phyloP scores from a whole-genome alignment of 2,888 invertebrate genomes.

The Pocota personata region DNA sequence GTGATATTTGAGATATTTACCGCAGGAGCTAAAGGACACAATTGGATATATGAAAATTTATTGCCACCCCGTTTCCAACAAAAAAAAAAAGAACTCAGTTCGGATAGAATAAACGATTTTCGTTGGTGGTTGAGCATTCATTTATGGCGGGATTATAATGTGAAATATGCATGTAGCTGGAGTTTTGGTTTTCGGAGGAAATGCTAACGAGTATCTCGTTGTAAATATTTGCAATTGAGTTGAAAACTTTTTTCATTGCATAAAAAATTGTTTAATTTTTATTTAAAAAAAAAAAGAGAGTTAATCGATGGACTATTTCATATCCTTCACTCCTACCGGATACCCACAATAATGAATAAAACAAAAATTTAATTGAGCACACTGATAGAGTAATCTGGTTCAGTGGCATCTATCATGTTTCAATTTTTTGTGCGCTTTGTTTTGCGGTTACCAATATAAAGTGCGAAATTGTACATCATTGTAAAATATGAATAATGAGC shows the following conservation, averaged over 20 bases:
- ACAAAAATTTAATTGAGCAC: conserved; percentile 28
- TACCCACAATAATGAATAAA: conserved; percentile 31
- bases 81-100: not conserved
- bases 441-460: not conserved
- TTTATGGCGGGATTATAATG: conserved; percentile 54
- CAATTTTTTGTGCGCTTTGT: not conserved
- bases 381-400: conserved; percentile 21
- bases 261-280: conserved; percentile 5
- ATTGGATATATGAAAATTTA: conserved; percentile 70
- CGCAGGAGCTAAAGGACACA: conserved; percentile 60
- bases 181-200: conserved; percentile 16
- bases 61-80: conserved; percentile 40
- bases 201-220: conserved; percentile 33
- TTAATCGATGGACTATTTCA: conserved; percentile 28
- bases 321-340: conserved; percentile 4
- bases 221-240: conserved; percentile 53
- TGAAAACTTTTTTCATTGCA: conserved; percentile 1
- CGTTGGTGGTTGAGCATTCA: conserved; percentile 51
- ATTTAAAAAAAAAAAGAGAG: not conserved
- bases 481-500: too few species aligned
- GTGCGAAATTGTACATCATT: conserved; percentile 6
- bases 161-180: conserved; percentile 46
- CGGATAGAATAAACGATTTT: conserved; percentile 50
- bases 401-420: not conserved
- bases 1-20: conserved; percentile 70